Base-by-base conservation (phyloP, 2,113 vertebrate genomes). In the Verasper variegatus region DNA sequence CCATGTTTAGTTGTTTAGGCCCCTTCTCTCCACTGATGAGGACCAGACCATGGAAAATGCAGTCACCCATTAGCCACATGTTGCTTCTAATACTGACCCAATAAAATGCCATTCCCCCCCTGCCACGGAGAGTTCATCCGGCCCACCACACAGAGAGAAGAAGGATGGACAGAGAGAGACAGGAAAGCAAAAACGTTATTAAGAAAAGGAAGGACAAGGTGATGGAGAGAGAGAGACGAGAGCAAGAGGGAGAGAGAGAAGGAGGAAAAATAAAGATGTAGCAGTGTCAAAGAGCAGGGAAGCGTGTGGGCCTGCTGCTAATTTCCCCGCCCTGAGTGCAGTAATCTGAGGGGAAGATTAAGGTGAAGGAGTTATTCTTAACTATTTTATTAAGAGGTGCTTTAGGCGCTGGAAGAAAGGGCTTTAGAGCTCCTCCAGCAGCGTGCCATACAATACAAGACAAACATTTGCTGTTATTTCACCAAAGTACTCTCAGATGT, bases 401-500 rank as follows among this genome's bases (percentile, higher is more conserved):
- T 93, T 82, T 91, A 88, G 94, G 94, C 93, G 74, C 81, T 92
- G 86, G 93, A 91, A 94, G 92, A 94, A 94, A 89, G 89, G 94
- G 94, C 86, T 93, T 95, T 95, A 93, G 89, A 91, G 90, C 93
- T 94, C 93, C 88, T 90, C 91, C 89, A 93, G 95, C 94, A 94
- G 91, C 90, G 78, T 93, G 95, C 94, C 94, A 95, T 94, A 94
- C 93, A 94, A 95, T 95, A 95, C 94, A 95, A 95, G 92, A 95
- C 92, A 95, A 96, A 95, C 93, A 94, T 93, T 93, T 94, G 93
- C 91, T 94, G 94, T 95, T 95, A 94, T 95, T 95, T 92, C 95
- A 90, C 92, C 85, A 96, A 95, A 94, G 93, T 87, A 68, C 74
- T 95, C 82, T 95, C 95, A 96, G 94, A 95, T 93, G 93, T 94